Conservation (phyloP, 2,113 vertebrate species). For the Psammodynastes pulverulentus region DNA sequence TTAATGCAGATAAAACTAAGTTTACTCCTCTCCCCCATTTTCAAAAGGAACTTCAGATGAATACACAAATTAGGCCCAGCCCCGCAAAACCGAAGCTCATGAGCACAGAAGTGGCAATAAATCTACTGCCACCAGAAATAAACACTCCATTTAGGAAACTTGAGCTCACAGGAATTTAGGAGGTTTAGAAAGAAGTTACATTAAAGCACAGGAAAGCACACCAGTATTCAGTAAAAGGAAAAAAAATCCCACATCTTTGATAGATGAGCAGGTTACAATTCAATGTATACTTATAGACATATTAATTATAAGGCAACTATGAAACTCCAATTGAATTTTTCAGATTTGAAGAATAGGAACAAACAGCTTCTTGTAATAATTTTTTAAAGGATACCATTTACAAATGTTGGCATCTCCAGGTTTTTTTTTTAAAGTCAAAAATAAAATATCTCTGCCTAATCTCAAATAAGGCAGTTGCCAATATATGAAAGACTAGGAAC, state of each 20-base stretch:
- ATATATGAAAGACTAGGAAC: not conserved
- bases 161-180: slow-evolving; percentile 29
- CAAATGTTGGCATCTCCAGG: not conserved
- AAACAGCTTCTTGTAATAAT: slow-evolving; percentile 5
- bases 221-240: slow-evolving; percentile 2
- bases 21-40: not conserved
- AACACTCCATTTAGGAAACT: slow-evolving; percentile 33
- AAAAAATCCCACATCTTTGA: slow-evolving; percentile 3
- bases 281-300: not conserved
- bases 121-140: slow-evolving; percentile 33
- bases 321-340: not conserved
- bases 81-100: not conserved
- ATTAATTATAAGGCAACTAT: not conserved
- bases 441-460: not conserved
- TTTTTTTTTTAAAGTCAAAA: not conserved
- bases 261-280: not conserved
- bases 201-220: slow-evolving; percentile 1
- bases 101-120: slow-evolving; percentile 26
- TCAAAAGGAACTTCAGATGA: slow-evolving; percentile 25
- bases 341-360: not conserved
- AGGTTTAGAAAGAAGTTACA: slow-evolving; percentile 28
- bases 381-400: not conserved
- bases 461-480: not conserved
- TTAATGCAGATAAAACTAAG: slow-evolving; percentile 23
- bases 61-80: slow-evolving; percentile 20